These are phyloP conservation scores for Agonopterix subpropinquella DNA, from an alignment of 2,888 invertebrate genomes.

Conservation along the genomic window DNA sequence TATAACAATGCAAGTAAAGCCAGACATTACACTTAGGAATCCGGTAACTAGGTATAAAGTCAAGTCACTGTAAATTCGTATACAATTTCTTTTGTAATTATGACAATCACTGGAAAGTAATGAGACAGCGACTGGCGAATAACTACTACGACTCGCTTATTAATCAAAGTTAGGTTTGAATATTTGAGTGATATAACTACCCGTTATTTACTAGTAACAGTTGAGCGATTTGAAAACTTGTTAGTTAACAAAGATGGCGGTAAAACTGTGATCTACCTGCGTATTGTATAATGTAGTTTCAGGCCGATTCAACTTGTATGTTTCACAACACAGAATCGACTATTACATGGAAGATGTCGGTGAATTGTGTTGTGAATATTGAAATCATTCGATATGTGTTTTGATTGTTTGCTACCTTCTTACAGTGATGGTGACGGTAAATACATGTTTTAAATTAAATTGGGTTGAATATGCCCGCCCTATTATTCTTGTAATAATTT, in stretches of 20 bases:
- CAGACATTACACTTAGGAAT: too few relatives aligned
- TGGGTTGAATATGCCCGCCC: too few relatives aligned
- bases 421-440: constrained; percentile 5
- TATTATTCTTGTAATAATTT: too few relatives aligned
- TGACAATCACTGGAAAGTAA: too few relatives aligned
- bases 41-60: too few relatives aligned
- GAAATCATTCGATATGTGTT: constrained; percentile 23
- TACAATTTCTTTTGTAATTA: too few relatives aligned
- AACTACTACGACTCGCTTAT: too few relatives aligned
- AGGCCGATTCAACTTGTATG: constrained; percentile 15
- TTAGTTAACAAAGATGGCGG: constrained; percentile 11
- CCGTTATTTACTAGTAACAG: constrained; percentile 9
- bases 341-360: constrained; percentile 19
- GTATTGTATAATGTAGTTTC: constrained; percentile 29
- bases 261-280: constrained; percentile 16
- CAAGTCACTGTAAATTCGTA: too few relatives aligned
- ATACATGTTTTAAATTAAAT: too few relatives aligned
- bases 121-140: too few relatives aligned
- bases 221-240: constrained; percentile 15
- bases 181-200: constrained; percentile 11
- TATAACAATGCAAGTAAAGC: too few relatives aligned
- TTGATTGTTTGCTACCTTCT: constrained; percentile 23
- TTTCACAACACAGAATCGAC: constrained; percentile 13
- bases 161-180: neutral
- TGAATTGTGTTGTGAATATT: constrained; percentile 1